phyloP scores from a whole-genome alignment of 2,797 vertebrate species.

The Poeciliopsis turneri region DNA sequence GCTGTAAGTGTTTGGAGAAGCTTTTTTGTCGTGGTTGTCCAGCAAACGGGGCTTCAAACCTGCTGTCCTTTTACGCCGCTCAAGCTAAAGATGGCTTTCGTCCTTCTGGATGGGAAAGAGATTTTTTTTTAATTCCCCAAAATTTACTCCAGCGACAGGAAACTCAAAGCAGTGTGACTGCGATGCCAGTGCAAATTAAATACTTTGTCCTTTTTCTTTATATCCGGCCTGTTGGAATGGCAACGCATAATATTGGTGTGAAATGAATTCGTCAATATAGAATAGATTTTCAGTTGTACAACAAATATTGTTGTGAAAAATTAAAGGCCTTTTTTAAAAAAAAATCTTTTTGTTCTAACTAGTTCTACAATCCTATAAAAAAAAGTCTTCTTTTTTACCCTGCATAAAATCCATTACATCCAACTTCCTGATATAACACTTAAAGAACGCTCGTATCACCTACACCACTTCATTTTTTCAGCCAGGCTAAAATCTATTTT shows the following conservation, averaged over 20 bases:
- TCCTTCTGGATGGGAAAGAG: slow-evolving; percentile 39
- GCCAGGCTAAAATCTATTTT: neutral
- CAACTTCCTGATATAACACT: neutral
- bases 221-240: neutral
- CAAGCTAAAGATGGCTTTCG: slow-evolving; percentile 33
- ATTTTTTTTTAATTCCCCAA: neutral
- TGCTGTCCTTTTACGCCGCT: slow-evolving; percentile 43
- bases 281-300: neutral
- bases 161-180: slow-evolving; percentile 17
- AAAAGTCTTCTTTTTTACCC: neutral
- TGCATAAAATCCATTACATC: neutral
- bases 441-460: neutral
- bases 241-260: neutral
- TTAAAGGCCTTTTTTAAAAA: no score
- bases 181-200: neutral
- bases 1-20: slow-evolving; percentile 61
- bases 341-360: no score
- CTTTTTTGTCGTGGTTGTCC: slow-evolving; percentile 65
- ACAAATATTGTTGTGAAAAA: neutral
- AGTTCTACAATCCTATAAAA: no score
- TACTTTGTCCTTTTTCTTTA: neutral
- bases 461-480: neutral
- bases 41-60: slow-evolving; percentile 49
- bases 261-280: no score
- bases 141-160: neutral